These are phyloP conservation scores for Sminthurides aquaticus DNA, from an alignment of 2,888 invertebrate genomes.

Conservation along the genomic window DNA sequence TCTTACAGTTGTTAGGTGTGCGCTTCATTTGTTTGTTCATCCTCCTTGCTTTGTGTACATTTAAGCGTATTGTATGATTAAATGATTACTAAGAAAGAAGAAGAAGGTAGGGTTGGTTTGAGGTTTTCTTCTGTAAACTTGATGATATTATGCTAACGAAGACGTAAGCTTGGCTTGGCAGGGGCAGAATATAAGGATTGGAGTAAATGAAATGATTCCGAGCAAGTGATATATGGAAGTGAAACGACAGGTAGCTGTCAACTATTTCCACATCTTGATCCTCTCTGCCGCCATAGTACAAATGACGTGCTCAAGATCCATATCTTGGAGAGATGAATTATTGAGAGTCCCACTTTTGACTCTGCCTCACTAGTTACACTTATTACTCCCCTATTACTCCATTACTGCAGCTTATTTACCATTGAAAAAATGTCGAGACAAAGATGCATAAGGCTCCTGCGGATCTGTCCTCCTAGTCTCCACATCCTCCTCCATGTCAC, in stretches of 20 bases:
- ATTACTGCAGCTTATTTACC: background rate
- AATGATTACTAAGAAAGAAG: too few relatives aligned
- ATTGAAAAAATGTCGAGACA: background rate
- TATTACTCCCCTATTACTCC: background rate
- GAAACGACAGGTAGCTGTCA: conserved; percentile 40
- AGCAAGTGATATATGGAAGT: conserved; percentile 36
- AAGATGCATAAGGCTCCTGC: background rate
- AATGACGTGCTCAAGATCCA: conserved; percentile 37
- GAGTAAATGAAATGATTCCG: conserved; percentile 1
- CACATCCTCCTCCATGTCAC: background rate
- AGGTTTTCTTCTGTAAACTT: too few relatives aligned
- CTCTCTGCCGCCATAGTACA: conserved; percentile 23
- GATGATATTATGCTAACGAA: too few relatives aligned
- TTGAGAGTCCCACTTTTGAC: conserved; percentile 28
- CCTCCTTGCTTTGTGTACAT: too few relatives aligned
- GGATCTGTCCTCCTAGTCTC: background rate
- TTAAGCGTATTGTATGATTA: too few relatives aligned
- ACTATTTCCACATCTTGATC: conserved; percentile 40
- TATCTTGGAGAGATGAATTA: conserved; percentile 43
- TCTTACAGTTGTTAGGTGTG: too few relatives aligned
- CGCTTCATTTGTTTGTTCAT: too few relatives aligned
- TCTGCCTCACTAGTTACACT: background rate
- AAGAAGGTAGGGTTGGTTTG: too few relatives aligned
- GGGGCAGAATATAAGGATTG: background rate
- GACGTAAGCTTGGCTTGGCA: too few relatives aligned